phyloP scores from a whole-genome alignment of 1,140 invertebrate species.

The Piezodorus guildinii region DNA sequence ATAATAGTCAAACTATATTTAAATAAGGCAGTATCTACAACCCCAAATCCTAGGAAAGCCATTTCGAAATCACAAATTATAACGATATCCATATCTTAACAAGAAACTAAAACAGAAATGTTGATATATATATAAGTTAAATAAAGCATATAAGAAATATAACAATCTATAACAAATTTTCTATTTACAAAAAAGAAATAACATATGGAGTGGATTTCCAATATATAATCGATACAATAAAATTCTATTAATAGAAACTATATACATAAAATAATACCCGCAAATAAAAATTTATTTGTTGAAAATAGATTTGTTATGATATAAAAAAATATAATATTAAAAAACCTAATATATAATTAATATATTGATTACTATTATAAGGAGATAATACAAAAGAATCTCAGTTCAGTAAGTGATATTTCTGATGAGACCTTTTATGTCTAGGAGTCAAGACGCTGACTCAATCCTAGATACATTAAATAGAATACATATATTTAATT shows the following conservation, averaged over 20 bases:
- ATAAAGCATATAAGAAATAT: slow-evolving; percentile 14
- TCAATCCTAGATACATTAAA: background rate
- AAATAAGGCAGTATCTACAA: slow-evolving; percentile 1
- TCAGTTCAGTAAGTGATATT: background rate
- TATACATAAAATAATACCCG: background rate
- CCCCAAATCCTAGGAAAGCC: background rate
- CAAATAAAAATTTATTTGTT: background rate
- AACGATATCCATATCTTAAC: background rate
- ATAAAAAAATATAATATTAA: slow-evolving; percentile 1
- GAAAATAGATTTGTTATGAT: background rate
- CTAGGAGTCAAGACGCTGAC: background rate
- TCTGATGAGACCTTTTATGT: background rate
- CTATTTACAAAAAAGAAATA: too few relatives aligned
- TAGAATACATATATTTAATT: background rate
- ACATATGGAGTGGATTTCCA: too few relatives aligned
- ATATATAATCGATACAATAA: slow-evolving; percentile 6
- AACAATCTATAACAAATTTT: slow-evolving; percentile 1
- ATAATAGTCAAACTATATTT: background rate
- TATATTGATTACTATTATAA: background rate
- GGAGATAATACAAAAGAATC: background rate
- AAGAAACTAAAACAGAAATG: background rate
- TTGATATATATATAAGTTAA: background rate
- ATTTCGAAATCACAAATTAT: background rate
- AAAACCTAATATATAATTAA: background rate
- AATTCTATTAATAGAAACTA: slow-evolving; percentile 11